phyloP scores from a whole-genome alignment of 1,140 invertebrate species.

The Drosophila neocordata region DNA sequence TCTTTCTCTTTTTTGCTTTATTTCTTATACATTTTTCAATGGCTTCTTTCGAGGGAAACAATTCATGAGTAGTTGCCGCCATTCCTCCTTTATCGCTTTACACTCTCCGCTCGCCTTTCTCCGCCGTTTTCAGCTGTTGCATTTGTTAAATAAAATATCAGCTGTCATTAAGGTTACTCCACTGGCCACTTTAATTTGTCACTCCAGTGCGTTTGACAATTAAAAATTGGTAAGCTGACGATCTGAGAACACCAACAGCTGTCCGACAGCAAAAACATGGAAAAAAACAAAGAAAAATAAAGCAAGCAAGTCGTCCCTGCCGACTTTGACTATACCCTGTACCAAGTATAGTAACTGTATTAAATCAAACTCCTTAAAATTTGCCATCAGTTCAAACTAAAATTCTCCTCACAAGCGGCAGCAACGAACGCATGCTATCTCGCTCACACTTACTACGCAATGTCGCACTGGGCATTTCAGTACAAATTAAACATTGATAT shows the following conservation, averaged over 20 bases:
- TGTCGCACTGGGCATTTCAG: no score
- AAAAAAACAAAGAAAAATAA: slow-evolving; percentile 18
- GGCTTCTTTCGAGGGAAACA: slow-evolving; percentile 56
- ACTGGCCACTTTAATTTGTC: slow-evolving; percentile 64
- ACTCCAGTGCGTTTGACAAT: slow-evolving; percentile 75
- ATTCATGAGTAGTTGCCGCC: slow-evolving; percentile 41
- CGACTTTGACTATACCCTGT: no score
- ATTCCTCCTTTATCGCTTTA: background rate
- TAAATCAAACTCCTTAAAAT: no score
- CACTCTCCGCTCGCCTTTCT: background rate
- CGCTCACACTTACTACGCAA: no score
- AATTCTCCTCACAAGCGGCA: no score
- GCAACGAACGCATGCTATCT: no score
- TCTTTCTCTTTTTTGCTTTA: slow-evolving; percentile 24
- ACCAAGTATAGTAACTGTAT: no score
- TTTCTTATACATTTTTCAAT: slow-evolving; percentile 65
- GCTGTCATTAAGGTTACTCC: slow-evolving; percentile 68
- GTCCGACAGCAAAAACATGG: slow-evolving; percentile 17
- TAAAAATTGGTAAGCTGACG: slow-evolving; percentile 65
- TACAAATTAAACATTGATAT: no score
- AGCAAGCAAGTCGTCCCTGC: no score
- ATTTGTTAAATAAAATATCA: slow-evolving; percentile 76
- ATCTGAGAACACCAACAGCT: slow-evolving; percentile 10
- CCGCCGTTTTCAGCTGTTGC: slow-evolving; percentile 67
- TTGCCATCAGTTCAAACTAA: no score